A percentile compares a stretch with the other conserved stretches of the same genome.
Conservation (phyloP, 2,888 invertebrate genomes). For the Trissolcus brochymenae region DNA sequence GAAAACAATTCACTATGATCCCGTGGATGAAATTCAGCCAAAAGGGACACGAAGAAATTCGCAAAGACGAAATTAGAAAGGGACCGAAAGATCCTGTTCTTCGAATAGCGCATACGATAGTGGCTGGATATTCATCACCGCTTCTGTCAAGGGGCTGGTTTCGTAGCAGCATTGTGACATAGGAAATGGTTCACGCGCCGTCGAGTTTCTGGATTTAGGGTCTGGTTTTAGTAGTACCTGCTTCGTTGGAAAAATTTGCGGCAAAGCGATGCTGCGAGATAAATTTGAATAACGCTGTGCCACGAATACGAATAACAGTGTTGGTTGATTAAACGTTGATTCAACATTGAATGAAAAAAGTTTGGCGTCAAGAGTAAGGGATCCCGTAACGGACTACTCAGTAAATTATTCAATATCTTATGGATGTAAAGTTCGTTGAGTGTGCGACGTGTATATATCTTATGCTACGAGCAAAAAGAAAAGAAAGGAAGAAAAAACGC, state of each 20-base stretch:
- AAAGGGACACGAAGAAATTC: slow-evolving; percentile 47
- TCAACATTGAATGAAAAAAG: slow-evolving; percentile 42
- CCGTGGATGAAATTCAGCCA: slow-evolving; percentile 21
- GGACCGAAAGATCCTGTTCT: slow-evolving; percentile 53
- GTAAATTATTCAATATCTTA: slow-evolving; percentile 37
- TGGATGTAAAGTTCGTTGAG: slow-evolving; percentile 24
- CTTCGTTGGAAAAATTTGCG: slow-evolving; percentile 59
- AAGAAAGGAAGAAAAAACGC: slow-evolving; percentile 1
- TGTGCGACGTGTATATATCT: slow-evolving; percentile 12
- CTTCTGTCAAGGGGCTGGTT: slow-evolving; percentile 65
- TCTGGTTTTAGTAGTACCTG: slow-evolving; percentile 48
- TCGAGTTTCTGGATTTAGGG: slow-evolving; percentile 63
- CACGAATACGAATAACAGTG: slow-evolving; percentile 20
- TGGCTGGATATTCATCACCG: slow-evolving; percentile 64
- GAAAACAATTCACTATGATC: slow-evolving; percentile 37
- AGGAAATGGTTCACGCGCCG: slow-evolving; percentile 62
- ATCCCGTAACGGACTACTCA: slow-evolving; percentile 8
- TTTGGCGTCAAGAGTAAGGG: slow-evolving; percentile 11
- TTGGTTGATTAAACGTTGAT: slow-evolving; percentile 54
- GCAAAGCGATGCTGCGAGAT: slow-evolving; percentile 60
- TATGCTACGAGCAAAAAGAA: neutral
- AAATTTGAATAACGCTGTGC: slow-evolving; percentile 62
- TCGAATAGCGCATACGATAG: slow-evolving; percentile 55
- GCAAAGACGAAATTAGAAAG: slow-evolving; percentile 56
- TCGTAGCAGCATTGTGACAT: slow-evolving; percentile 55